Base-by-base conservation (phyloP, 2,113 vertebrate species). In the Eublepharis macularius region DNA sequence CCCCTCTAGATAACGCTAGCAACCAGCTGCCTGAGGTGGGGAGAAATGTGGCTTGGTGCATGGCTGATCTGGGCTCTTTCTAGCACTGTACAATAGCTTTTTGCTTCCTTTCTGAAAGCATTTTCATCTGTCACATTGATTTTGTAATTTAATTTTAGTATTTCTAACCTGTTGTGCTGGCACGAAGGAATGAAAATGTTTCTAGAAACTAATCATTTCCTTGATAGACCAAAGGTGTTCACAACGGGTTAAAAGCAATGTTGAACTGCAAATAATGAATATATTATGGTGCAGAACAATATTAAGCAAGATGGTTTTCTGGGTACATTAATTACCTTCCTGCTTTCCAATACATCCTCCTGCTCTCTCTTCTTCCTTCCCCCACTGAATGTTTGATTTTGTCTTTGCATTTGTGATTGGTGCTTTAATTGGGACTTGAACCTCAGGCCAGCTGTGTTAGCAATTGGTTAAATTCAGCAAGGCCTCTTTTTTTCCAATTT, bases 21-120 rank as follows among this genome's bases (percentile, higher is more conserved):
- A 97, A 97, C 97, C 98, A 98, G 98, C 98, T 98, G 98, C 98
- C 99, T 99, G 99, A 99, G 99, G 98, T 99, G 99, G 98, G 98
- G 97, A 96, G 94, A 92, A 95, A 96, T 94, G 95, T 95, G 95
- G 96, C 96, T 95, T 98, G 97, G 97, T 96, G 97, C 97, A 96
- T 97, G 97, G 94, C 97, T 96, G 94, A 97, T 96, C 91, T 94
- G 91, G 97, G 97, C 90, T 97, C 97, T 93, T 97, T 97, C 91
- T 98, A 98, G 95, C 94, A 39, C 82, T 91, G 76, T 83, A 43
- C 81, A 80, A 47, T 65, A 83, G 80, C 91, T 93, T 89, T 39
- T 87, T 84, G 92, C 94, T 90, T 91, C 93, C 77, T 94, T 92
- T 94, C 94, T 76, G 77, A 85, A 80, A 92, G 89, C 90, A 93